Evolutionary conservation across 2,888 invertebrate genomes (phyloP).

Genomic region (Xanthorhoe designata): DNA sequence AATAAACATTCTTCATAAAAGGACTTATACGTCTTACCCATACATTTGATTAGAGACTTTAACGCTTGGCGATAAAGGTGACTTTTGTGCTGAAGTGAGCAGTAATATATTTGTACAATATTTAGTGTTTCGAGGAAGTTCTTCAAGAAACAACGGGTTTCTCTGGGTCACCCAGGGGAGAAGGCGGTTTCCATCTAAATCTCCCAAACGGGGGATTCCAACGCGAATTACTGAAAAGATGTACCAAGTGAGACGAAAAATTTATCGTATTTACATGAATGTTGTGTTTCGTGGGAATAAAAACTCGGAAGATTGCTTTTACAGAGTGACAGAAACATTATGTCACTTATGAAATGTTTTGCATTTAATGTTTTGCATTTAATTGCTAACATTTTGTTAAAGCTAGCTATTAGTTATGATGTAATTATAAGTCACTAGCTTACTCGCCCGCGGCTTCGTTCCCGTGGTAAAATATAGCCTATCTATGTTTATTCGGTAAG

Average conservation of each 20-base stretch:
- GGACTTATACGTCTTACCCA: conserved; percentile 47
- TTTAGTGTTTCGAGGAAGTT: conserved; percentile 58
- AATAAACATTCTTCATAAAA: conserved; percentile 63
- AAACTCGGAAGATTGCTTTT: not conserved
- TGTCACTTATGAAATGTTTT: not conserved
- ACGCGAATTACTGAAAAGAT: conserved; percentile 78
- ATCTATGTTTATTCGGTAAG: too few species aligned
- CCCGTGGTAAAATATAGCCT: too few species aligned
- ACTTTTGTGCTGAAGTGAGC: conserved; percentile 28
- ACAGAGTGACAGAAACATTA: not conserved
- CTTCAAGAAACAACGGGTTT: conserved; percentile 80
- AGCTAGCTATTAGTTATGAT: too few species aligned
- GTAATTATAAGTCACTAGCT: too few species aligned
- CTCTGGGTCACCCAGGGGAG: conserved; percentile 77
- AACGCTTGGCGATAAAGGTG: conserved; percentile 29
- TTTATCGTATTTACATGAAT: conserved; percentile 36
- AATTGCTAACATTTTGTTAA: too few species aligned
- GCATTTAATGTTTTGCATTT: too few species aligned
- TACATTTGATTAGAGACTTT: conserved; percentile 43
- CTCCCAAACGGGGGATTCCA: conserved; percentile 75
- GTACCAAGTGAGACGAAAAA: conserved; percentile 61
- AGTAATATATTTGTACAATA: conserved; percentile 38
- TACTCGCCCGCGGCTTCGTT: too few species aligned
- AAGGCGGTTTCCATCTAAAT: conserved; percentile 76
- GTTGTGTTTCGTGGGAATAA: conserved; percentile 30